Evolutionary conservation across 2,113 vertebrate genomes (phyloP), one percentile per base, ranked within the genome.

Genomic region (Pygathrix nemaeus): DNA sequence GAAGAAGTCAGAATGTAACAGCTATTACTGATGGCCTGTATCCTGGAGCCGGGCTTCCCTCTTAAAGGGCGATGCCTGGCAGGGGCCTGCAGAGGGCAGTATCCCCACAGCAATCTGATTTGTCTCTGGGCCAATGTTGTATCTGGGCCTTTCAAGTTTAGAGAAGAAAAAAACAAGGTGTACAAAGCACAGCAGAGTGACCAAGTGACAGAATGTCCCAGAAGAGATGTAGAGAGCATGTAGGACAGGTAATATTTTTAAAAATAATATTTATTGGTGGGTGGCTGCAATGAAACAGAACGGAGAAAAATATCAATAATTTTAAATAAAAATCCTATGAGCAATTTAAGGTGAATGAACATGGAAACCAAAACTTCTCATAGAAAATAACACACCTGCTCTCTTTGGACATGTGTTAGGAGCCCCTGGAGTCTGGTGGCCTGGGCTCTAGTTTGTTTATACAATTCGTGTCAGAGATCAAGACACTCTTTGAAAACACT

Each of bases 51-150:
- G 1, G 18, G 59, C 13, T 1, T 70, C 59, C 32, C 8, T 76
- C 35, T 48, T 21, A 21, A 72, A 35, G 21, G 9, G 50, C 16
- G 0, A 8, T 52, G 40, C 52, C 7, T 0, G 0, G 0, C 20
- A 0, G 2, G 52, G 8, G 27, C 97, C 98, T 97, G 83, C 80
- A 98, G 98, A 94, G 98, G 78, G 97, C 96, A 98, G 98, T 84
- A 76, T 96, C 40, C 30, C 61, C 86, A 45, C 97, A 97, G 72
- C 45, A 96, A 88, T 92, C 66, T 0, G 17, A 18, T 9, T 0
- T 4, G 20, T 3, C 30, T 30, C 20, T 0, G 66, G 5, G 2
- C 18, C 43, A 14, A 64, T 64, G 0, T 0, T 0, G 48, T 17
- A 2, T 48, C 30, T 4, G 38, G 3, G 55, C 21, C 0, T 80